Evolutionary conservation across 2,888 invertebrate genomes (phyloP), one percentile per base, ranked within the genome.

Genomic region (Lucinisca nassula): DNA sequence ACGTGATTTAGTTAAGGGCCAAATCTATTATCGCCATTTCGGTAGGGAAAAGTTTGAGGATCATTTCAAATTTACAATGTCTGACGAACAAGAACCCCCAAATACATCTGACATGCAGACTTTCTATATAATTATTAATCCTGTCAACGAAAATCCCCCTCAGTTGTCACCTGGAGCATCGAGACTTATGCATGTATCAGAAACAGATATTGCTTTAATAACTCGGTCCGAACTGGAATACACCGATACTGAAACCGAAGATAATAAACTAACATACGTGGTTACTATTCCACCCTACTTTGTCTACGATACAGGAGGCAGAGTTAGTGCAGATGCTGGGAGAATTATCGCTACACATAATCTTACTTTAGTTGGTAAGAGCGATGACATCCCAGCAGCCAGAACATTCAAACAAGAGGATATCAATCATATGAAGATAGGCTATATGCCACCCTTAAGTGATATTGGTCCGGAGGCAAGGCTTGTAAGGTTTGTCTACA

Each of bases 71-170:
- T 94, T 96, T 86, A 93, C 94, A 0, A 90, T 96, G 6, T 85
- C 92, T 72, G 96, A 96, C 87, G 92, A 94, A 72, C 94, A 95
- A 76, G 95, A 94, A 30, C 95, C 95, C 21, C 95, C 96, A 21
- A 96, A 96, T 85, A 94, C 94, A 85, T 96, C 96, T 0, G 92
- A 92, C 12, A 87, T 93, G 27, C 93, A 95, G 81, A 92, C 92
- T 24, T 94, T 96, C 51, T 92, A 93, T 45, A 94, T 96, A 51
- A 87, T 89, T 21, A 93, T 96, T 17, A 93, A 93, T 37, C 95
- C 96, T 12, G 94, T 94, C 55, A 95, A 95, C 61, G 95, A 95
- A 83, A 95, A 95, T 77, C 95, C 96, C n/a, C 96, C 96, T 0
- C 93, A 94, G 76, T 90, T 94, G 4, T 94, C 94, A 40, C 93